phyloP scores from a whole-genome alignment of 2,797 vertebrate genomes.

The Thamnophis elegans region DNA sequence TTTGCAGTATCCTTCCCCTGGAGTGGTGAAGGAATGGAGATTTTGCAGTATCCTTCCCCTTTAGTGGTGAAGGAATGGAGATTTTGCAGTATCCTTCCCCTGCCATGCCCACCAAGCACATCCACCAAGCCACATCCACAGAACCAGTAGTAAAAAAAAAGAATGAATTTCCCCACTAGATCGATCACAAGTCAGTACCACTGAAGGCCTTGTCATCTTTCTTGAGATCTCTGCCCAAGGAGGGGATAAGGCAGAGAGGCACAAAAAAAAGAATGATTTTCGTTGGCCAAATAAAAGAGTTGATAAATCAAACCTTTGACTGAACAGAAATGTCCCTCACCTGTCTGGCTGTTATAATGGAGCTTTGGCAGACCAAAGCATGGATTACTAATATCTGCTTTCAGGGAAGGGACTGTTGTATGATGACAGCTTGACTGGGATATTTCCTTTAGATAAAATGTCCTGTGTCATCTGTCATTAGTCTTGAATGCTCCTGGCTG shows the following conservation, averaged over 20 bases:
- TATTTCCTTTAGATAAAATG: background rate
- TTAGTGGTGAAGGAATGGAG: too few species aligned
- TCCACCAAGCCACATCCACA: too few species aligned
- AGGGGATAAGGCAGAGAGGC: background rate
- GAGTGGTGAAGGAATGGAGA: too few species aligned
- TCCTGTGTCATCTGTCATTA: constrained; percentile 26
- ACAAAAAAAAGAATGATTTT: background rate
- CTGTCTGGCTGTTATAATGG: background rate
- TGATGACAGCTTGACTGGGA: background rate
- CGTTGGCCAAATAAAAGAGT: background rate
- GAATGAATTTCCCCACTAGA: background rate
- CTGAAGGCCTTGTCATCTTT: background rate
- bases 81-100: too few species aligned
- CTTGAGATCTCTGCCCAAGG: background rate
- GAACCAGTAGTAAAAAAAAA: too few species aligned
- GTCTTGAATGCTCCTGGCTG: background rate
- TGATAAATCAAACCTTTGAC: background rate
- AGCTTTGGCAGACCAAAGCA: background rate
- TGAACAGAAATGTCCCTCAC: background rate
- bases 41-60: too few species aligned
- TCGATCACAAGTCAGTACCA: background rate
- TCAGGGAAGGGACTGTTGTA: background rate
- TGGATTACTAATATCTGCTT: background rate
- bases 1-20: too few species aligned
- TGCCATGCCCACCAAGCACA: too few species aligned